phyloP scores from a whole-genome alignment of 2,113 vertebrate genomes.

The Aplodontia rufa region DNA sequence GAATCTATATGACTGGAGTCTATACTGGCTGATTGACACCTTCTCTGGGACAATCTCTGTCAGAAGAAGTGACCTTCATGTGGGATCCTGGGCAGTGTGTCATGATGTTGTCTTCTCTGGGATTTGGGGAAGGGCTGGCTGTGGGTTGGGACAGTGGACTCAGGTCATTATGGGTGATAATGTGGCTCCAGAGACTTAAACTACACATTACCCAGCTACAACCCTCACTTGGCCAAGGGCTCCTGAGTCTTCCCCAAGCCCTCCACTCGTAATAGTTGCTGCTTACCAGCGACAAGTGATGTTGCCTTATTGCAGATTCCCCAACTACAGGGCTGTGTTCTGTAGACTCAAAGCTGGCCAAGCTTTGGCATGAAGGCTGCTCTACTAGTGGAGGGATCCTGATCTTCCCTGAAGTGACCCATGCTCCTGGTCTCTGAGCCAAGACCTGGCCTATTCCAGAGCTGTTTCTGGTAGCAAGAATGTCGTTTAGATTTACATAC shows the following conservation, averaged over 20 bases:
- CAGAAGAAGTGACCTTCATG: not conserved
- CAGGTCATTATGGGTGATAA: constrained; percentile 51
- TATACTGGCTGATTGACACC: not conserved
- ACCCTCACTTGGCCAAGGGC: not conserved
- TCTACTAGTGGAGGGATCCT: not conserved
- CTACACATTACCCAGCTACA: not conserved
- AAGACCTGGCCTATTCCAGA: not conserved
- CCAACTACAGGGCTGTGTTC: too few species aligned
- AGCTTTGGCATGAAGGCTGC: not conserved
- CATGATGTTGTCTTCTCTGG: not conserved
- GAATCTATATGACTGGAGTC: not conserved
- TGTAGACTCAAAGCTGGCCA: not conserved
- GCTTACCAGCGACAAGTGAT: not conserved
- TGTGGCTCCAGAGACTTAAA: not conserved
- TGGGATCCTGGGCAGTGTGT: not conserved
- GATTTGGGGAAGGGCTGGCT: not conserved
- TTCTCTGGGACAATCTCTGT: not conserved
- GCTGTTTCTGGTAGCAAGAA: not conserved
- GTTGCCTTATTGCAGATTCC: not conserved
- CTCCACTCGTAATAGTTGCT: not conserved
- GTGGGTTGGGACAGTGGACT: not conserved
- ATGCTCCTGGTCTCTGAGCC: not conserved
- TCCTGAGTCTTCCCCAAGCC: not conserved
- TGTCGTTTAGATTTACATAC: not conserved
- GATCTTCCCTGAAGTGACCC: not conserved